phyloP scores from a whole-genome alignment of 1,140 invertebrate genomes.

The Teleogryllus occipitalis region DNA sequence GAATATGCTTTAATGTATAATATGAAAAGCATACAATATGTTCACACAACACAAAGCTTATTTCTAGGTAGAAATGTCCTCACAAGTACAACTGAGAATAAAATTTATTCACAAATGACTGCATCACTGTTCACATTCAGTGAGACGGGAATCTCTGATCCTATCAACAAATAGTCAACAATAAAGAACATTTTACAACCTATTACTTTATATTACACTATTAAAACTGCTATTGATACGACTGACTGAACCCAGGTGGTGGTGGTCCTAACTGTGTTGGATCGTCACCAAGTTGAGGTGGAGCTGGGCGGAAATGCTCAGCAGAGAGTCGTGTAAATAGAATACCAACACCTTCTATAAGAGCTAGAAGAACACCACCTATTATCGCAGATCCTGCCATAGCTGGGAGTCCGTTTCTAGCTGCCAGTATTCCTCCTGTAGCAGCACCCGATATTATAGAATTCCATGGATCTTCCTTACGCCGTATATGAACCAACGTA shows the following conservation, averaged over 20 bases:
- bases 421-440: conserved; percentile 90
- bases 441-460: conserved; percentile 94
- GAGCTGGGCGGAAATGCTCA: conserved; percentile 79
- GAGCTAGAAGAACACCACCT: conserved; percentile 84
- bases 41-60: background rate
- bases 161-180: conserved; percentile 1
- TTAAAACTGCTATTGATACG: background rate
- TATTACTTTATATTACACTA: background rate
- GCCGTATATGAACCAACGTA: conserved; percentile 82
- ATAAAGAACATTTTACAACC: background rate
- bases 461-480: conserved; percentile 98
- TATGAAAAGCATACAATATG: too few species aligned
- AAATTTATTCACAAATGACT: background rate
- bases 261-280: conserved; percentile 51
- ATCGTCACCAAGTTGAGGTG: conserved; percentile 56
- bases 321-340: conserved; percentile 80
- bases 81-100: background rate
- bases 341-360: conserved; percentile 96
- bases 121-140: background rate
- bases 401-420: conserved; percentile 81
- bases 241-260: conserved; percentile 14
- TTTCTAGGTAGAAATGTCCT: background rate
- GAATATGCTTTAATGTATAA: too few species aligned
- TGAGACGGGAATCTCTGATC: background rate
- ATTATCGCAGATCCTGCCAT: conserved; percentile 94